These are phyloP conservation scores for Ormyrus labotus DNA, from an alignment of 2,888 invertebrate species.

Conservation along the genomic window DNA sequence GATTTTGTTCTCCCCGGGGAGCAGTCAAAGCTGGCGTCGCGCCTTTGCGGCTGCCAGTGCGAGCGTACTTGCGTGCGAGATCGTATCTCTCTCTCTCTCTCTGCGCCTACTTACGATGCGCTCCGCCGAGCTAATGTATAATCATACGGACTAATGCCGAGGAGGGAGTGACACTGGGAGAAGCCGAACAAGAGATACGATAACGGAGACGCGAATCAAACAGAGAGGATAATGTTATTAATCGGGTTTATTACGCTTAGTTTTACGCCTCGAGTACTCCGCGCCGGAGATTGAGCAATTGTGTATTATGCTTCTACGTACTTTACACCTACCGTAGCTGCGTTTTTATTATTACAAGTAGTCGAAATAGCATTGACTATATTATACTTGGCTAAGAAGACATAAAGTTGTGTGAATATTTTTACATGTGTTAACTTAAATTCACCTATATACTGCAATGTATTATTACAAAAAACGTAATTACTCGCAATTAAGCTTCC, in stretches of 20 bases:
- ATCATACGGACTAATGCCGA: conserved; percentile 65
- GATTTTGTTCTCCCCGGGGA: conserved; percentile 73
- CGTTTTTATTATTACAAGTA: too few relatives aligned
- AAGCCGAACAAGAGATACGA: conserved; percentile 9
- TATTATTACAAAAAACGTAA: too few relatives aligned
- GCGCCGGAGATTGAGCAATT: conserved; percentile 31
- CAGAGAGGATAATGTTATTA: conserved; percentile 61
- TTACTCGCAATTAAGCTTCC: too few relatives aligned
- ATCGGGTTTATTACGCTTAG: conserved; percentile 45
- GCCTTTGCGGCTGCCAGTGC: not conserved
- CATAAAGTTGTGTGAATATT: too few relatives aligned
- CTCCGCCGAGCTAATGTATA: conserved; percentile 66
- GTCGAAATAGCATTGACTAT: too few relatives aligned
- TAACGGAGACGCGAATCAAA: conserved; percentile 64
- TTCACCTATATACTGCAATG: too few relatives aligned
- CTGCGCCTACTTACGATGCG: conserved; percentile 64
- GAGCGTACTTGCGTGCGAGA: conserved; percentile 37
- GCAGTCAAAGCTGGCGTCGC: conserved; percentile 71
- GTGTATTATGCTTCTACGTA: not conserved
- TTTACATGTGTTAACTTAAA: too few relatives aligned
- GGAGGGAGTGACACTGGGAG: conserved; percentile 30
- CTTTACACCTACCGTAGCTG: too few relatives aligned
- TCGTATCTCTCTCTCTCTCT: conserved; percentile 49
- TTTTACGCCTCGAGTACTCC: conserved; percentile 31
- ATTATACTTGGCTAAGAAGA: too few relatives aligned